Percentiles rank a stretch among this genome's conserved stretches.
These are phyloP conservation scores for Asarcornis scutulata DNA, from an alignment of 2,113 vertebrate genomes.

Conservation along the genomic window DNA sequence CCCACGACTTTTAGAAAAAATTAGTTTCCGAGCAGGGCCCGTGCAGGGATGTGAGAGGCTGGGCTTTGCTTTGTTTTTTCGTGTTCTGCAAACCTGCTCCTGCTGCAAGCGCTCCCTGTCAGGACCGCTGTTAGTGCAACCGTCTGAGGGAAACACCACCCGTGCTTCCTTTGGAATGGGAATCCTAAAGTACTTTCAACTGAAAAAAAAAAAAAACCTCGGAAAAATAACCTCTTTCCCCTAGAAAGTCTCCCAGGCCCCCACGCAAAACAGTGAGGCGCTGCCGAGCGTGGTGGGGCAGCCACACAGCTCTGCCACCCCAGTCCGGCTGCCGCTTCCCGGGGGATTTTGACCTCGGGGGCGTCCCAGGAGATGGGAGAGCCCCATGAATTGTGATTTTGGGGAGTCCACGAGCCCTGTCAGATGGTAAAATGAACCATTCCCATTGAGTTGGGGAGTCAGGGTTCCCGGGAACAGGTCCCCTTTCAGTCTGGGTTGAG, in stretches of 20 bases:
- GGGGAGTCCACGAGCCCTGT: not conserved
- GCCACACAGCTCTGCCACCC: not conserved
- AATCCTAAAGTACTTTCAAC: not conserved
- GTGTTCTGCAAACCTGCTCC: accelerated
- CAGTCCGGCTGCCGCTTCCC: not conserved
- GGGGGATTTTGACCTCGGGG: not conserved
- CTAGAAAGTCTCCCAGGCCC: not conserved
- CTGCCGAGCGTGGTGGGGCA: not conserved
- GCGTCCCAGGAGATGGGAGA: not conserved
- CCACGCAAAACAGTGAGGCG: accelerated
- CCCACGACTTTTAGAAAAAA: not conserved
- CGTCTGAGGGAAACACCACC: not conserved
- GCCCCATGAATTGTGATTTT: not conserved
- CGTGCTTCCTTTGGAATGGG: not conserved
- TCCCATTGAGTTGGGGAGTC: accelerated
- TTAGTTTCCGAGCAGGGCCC: too few species aligned
- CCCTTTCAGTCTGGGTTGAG: not conserved
- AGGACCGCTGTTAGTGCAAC: not conserved
- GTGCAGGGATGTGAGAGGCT: not conserved
- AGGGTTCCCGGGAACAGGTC: not conserved
- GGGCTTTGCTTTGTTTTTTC: not conserved
- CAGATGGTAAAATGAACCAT: not conserved
- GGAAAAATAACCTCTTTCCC: not conserved
- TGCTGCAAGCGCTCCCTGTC: not conserved
- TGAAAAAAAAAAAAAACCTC: not conserved